phyloP scores from a whole-genome alignment of 2,113 vertebrate genomes.

The Brachirus orientalis region DNA sequence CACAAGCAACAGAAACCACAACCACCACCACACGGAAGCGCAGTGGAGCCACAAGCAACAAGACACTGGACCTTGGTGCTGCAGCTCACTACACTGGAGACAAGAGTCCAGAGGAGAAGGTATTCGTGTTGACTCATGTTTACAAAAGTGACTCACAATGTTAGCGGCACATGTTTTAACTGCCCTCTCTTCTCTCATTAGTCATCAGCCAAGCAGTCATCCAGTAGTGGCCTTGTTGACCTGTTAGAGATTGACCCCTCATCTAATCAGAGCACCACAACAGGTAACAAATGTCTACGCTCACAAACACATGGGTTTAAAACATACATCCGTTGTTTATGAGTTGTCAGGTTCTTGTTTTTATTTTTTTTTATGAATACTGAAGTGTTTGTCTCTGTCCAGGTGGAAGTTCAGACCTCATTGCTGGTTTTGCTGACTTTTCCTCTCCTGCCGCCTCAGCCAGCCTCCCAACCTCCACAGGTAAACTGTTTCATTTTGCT shows the following conservation, averaged over 20 bases:
- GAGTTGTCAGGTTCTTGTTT: neutral
- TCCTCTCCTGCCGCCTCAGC: slow-evolving; percentile 90
- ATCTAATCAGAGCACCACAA: slow-evolving; percentile 66
- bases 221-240: slow-evolving; percentile 87
- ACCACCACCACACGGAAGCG: slow-evolving; percentile 91
- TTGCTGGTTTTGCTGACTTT: slow-evolving; percentile 96
- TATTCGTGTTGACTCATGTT: slow-evolving; percentile 15
- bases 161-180: neutral
- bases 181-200: slow-evolving; percentile 41
- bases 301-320: neutral
- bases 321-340: neutral
- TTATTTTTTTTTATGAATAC: neutral
- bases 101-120: slow-evolving; percentile 86
- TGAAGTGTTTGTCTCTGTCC: slow-evolving; percentile 34
- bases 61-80: slow-evolving; percentile 96
- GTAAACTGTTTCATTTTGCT: slow-evolving; percentile 68
- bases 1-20: slow-evolving; percentile 90
- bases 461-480: slow-evolving; percentile 85
- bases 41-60: slow-evolving; percentile 87
- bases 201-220: slow-evolving; percentile 82
- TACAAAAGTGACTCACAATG: neutral
- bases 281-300: slow-evolving; percentile 73
- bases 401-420: slow-evolving; percentile 89
- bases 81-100: slow-evolving; percentile 97
- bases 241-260: slow-evolving; percentile 87